Evolutionary conservation across 2,797 vertebrate genomes (phyloP).

Genomic region (Macrochelys suwanniensis): DNA sequence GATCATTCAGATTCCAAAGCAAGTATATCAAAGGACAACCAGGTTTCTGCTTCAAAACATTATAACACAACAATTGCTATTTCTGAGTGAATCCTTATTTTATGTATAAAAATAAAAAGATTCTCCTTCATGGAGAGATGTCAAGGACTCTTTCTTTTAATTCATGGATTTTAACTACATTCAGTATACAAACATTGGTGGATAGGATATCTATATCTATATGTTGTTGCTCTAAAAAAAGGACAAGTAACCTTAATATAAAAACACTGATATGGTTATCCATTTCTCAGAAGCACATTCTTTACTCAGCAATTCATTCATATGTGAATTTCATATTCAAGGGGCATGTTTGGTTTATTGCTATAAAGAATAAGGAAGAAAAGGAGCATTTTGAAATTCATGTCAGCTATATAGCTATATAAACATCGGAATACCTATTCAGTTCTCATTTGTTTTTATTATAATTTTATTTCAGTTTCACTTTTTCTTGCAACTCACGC

Average conservation of each 20-base stretch:
- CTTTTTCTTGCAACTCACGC: background rate
- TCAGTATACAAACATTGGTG: rapidly evolving
- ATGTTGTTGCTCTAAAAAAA: background rate
- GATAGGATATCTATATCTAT: background rate
- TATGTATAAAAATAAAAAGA: background rate
- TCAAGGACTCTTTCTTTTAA: background rate
- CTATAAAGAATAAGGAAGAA: background rate
- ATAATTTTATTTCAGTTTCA: background rate
- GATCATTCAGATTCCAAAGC: background rate
- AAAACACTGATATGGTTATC: background rate
- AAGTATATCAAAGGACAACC: conserved; percentile 9
- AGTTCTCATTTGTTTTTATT: background rate
- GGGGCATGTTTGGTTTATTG: background rate
- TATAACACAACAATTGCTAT: background rate
- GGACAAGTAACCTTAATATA: background rate
- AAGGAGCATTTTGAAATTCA: background rate
- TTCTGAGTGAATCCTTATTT: background rate
- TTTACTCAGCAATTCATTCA: background rate
- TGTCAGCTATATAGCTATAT: background rate
- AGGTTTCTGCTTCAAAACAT: background rate
- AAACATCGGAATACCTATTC: background rate
- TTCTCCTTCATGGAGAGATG: background rate
- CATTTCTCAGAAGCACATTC: background rate
- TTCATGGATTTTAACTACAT: background rate
- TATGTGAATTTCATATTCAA: background rate